Conservation (phyloP, 2,888 invertebrate genomes). For the Scaeva pyrastri region DNA sequence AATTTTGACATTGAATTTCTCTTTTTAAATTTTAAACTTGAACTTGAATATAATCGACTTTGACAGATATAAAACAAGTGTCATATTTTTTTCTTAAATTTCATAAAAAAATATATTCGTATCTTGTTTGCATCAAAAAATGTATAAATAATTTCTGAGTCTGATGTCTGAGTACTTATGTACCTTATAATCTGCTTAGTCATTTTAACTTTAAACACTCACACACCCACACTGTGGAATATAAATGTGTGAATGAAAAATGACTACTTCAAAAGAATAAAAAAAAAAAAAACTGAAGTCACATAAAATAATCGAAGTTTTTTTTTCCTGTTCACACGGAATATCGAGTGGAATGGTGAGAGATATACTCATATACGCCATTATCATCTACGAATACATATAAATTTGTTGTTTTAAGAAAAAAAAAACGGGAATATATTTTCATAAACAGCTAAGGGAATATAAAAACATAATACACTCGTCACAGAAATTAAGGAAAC, state of each 20-base stretch:
- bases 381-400: neutral
- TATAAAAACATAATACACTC: too few relatives aligned
- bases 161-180: neutral
- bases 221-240: neutral
- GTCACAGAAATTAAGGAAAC: too few relatives aligned
- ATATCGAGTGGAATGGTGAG: neutral
- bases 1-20: too few relatives aligned
- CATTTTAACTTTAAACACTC: too few relatives aligned
- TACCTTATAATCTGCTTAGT: conserved; percentile 14
- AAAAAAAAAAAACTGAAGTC: neutral
- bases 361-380: neutral
- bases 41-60: too few relatives aligned
- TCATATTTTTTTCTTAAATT: too few relatives aligned
- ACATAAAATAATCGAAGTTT: conserved; percentile 8
- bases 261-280: neutral
- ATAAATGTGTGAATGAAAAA: conserved; percentile 7
- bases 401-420: neutral
- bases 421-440: too few relatives aligned
- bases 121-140: neutral
- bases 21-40: too few relatives aligned
- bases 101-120: neutral
- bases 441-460: too few relatives aligned
- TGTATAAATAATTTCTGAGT: neutral
- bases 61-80: too few relatives aligned
- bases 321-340: neutral